Conservation (phyloP, 1,140 invertebrate genomes). For the Drosophila prosaltans region DNA sequence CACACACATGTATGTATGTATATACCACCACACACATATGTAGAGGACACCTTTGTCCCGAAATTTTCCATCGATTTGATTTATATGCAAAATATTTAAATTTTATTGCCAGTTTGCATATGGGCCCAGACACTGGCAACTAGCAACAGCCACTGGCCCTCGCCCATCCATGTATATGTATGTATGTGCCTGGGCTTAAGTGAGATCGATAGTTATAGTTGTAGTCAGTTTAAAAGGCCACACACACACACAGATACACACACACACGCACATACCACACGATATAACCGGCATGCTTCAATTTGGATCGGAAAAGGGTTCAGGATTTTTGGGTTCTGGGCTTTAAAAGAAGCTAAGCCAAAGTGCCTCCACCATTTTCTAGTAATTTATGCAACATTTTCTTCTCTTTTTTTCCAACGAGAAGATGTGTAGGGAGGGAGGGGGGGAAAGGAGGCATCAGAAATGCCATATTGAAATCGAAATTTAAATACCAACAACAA, state of each 20-base stretch:
- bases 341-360: slow-evolving; percentile 42
- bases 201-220: slow-evolving; percentile 76
- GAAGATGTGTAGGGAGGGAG: not conserved
- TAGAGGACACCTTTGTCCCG: slow-evolving; percentile 51
- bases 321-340: not conserved
- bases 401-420: not conserved
- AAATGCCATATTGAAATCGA: slow-evolving; percentile 59
- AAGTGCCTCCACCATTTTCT: slow-evolving; percentile 24
- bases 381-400: slow-evolving; percentile 71
- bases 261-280: slow-evolving; percentile 10
- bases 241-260: slow-evolving; percentile 21
- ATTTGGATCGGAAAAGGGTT: not conserved
- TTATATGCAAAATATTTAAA: slow-evolving; percentile 81
- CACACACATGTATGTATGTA: not conserved
- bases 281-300: not conserved
- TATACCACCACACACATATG: slow-evolving; percentile 2
- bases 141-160: slow-evolving; percentile 6
- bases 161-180: no score
- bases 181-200: slow-evolving; percentile 53
- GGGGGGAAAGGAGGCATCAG: not conserved
- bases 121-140: slow-evolving; percentile 39
- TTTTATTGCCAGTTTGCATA: slow-evolving; percentile 79
- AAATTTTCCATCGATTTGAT: slow-evolving; percentile 79
- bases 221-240: slow-evolving; percentile 41
- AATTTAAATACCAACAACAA: slow-evolving; percentile 55